phyloP scores from a whole-genome alignment of 2,113 vertebrate species.

The Agapornis roseicollis region DNA sequence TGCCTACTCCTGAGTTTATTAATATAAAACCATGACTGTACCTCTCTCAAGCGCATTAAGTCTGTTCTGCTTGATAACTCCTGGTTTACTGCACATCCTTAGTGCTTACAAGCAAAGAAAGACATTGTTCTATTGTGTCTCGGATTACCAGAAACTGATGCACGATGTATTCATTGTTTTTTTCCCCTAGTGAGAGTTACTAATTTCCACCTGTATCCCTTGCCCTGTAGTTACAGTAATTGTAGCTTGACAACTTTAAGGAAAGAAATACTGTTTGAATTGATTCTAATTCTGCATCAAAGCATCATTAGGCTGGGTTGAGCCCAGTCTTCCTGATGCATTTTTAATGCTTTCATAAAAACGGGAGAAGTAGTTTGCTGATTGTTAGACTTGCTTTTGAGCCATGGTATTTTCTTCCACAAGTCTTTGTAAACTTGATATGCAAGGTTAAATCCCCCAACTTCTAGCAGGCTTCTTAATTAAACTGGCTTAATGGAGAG shows the following conservation, averaged over 20 bases:
- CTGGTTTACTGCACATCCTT: not conserved
- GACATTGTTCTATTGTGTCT: not conserved
- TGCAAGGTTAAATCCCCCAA: not conserved
- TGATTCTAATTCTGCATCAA: not conserved
- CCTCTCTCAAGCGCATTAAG: not conserved
- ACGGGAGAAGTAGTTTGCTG: not conserved
- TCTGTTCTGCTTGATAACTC: not conserved
- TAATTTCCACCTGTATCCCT: not conserved
- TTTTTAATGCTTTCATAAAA: not conserved
- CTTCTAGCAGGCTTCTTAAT: not conserved
- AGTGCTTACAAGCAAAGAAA: not conserved
- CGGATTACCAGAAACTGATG: not conserved
- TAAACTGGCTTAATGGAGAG: not conserved
- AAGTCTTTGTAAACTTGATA: not conserved
- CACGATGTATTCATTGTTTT: not conserved
- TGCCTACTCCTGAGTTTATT: conserved; percentile 2
- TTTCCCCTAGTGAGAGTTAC: not conserved
- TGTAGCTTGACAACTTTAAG: not conserved
- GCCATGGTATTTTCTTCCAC: not conserved
- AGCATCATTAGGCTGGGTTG: not conserved
- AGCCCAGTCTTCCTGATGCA: not conserved
- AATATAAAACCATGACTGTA: not conserved
- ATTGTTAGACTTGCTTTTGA: not conserved
- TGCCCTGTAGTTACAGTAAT: not conserved
- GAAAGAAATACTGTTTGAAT: not conserved